A percentile compares a stretch with the other conserved stretches of the same genome.
These are phyloP conservation scores for Gopherus evgoodei DNA, from an alignment of 2,113 vertebrate species.

Conservation along the genomic window DNA sequence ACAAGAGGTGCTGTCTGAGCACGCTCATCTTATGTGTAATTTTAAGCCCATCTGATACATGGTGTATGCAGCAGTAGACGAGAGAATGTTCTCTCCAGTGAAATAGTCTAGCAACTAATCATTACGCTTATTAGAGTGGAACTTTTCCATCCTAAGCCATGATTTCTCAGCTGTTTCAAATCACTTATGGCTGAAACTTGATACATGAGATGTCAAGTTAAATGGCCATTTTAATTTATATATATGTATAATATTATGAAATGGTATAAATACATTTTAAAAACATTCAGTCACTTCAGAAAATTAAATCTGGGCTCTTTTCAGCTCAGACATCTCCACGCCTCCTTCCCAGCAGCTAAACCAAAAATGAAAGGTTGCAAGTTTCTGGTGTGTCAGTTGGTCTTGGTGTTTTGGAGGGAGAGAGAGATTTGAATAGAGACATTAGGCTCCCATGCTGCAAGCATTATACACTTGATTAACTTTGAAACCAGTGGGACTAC, in stretches of 20 bases:
- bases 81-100: not conserved
- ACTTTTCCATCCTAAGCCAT: not conserved
- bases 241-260: not conserved
- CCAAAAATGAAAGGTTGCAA: not conserved
- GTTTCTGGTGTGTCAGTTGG: not conserved
- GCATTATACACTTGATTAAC: not conserved
- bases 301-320: not conserved
- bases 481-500: not conserved
- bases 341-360: not conserved
- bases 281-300: not conserved
- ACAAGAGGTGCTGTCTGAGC: not conserved
- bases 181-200: not conserved
- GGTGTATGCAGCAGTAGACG: not conserved
- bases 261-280: not conserved
- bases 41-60: not conserved
- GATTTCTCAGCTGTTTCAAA: constrained; percentile 27
- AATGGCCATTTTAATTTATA: not conserved
- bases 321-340: not conserved
- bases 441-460: not conserved
- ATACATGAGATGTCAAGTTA: not conserved
- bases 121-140: not conserved
- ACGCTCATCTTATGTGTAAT: not conserved
- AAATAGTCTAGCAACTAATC: constrained; percentile 17
- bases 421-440: not conserved
- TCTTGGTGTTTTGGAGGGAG: not conserved